A percentile compares a stretch with the other conserved stretches of the same genome.
phyloP scores from a whole-genome alignment of 2,888 invertebrate species.

The Leucoma salicis region DNA sequence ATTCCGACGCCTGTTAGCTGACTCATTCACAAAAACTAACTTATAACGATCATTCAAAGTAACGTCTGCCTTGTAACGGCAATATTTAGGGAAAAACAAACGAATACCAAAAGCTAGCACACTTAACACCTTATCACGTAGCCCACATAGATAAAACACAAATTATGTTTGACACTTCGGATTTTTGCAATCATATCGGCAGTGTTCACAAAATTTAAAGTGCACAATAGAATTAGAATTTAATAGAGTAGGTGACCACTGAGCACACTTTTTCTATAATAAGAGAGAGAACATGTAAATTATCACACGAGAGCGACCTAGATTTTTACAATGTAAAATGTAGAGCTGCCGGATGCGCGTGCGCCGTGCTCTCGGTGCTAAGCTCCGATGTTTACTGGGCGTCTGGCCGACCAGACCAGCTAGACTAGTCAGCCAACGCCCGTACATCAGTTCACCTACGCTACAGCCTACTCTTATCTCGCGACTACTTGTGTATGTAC shows the following conservation, averaged over 20 bases:
- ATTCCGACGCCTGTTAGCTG: constrained; percentile 79
- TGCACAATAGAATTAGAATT: constrained; percentile 39
- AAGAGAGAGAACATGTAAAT: constrained; percentile 57
- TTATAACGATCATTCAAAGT: constrained; percentile 52
- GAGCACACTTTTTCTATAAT: constrained; percentile 60
- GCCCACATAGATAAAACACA: constrained; percentile 68
- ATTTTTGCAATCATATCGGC: constrained; percentile 46
- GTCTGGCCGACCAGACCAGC: constrained; percentile 28
- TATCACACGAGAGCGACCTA: constrained; percentile 68
- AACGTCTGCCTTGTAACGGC: constrained; percentile 49
- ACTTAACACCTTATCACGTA: constrained; percentile 68
- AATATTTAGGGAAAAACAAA: constrained; percentile 41
- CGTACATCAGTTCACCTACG: constrained; percentile 76
- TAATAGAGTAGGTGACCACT: constrained; percentile 48
- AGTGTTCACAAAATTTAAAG: constrained; percentile 21
- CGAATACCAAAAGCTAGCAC: constrained; percentile 53
- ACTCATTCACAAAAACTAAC: constrained; percentile 77
- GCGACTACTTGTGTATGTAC: constrained; percentile 53
- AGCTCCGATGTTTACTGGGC: constrained; percentile 70
- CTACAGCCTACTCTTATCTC: constrained; percentile 57
- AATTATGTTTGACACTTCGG: constrained; percentile 51
- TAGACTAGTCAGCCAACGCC: constrained; percentile 66
- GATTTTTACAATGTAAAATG: constrained; percentile 31
- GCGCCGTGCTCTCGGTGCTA: constrained; percentile 62
- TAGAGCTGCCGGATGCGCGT: constrained; percentile 50